Conservation (phyloP, 2,113 vertebrate genomes). For the Oryzias javanicus region DNA sequence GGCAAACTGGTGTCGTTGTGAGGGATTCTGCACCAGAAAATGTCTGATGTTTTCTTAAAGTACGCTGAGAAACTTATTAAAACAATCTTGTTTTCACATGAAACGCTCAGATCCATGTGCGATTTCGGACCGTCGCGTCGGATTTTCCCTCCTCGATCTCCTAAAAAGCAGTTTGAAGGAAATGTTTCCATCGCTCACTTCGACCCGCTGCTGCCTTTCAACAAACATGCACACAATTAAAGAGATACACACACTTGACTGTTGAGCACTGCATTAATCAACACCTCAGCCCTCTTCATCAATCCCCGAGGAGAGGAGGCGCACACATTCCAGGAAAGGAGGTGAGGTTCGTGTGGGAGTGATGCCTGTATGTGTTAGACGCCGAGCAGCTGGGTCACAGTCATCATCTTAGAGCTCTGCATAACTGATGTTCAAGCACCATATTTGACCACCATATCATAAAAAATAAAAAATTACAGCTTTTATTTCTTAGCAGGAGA, state of each 20-base stretch:
- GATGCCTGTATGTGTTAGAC: slow-evolving; percentile 7
- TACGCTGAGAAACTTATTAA: not conserved
- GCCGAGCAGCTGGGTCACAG: slow-evolving; percentile 35
- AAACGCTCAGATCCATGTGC: slow-evolving; percentile 2
- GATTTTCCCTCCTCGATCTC: slow-evolving; percentile 65
- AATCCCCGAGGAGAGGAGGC: slow-evolving; percentile 55
- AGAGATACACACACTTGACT: slow-evolving; percentile 47
- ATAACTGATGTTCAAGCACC: slow-evolving; percentile 56
- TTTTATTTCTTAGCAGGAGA: slow-evolving; percentile 29
- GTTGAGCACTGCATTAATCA: slow-evolving; percentile 71
- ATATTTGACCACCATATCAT: slow-evolving; percentile 42
- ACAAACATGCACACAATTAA: slow-evolving; percentile 9
- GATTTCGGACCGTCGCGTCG: slow-evolving; percentile 16
- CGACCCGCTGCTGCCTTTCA: slow-evolving; percentile 44
- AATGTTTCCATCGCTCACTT: slow-evolving; percentile 45
- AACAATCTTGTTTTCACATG: not conserved
- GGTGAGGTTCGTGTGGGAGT: slow-evolving; percentile 18
- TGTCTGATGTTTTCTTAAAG: not conserved
- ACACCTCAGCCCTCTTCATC: slow-evolving; percentile 67
- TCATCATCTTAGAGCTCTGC: slow-evolving; percentile 43
- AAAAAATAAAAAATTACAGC: slow-evolving; percentile 8
- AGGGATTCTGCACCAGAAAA: slow-evolving; percentile 1
- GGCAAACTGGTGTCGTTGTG: not conserved
- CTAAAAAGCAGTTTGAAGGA: slow-evolving; percentile 46
- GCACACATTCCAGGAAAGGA: slow-evolving; percentile 45